phyloP scores from a whole-genome alignment of 2,888 invertebrate genomes.

The Odiellus spinosus region DNA sequence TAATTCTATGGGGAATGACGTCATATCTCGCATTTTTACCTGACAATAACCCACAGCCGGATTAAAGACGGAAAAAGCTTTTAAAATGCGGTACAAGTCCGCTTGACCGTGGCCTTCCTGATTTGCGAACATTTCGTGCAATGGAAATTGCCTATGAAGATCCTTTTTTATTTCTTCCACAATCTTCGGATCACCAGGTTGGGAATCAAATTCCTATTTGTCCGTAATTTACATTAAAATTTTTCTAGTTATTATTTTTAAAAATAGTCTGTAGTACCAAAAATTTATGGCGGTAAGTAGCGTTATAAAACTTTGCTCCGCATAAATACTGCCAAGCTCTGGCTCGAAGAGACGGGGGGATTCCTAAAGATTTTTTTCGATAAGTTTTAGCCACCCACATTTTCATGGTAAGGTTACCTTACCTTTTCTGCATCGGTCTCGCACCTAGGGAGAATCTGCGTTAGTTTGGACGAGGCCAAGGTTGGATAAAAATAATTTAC shows the following conservation, averaged over 20 bases:
- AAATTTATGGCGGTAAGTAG: conserved; percentile 43
- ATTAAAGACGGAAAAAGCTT: conserved; percentile 86
- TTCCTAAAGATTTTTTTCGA: too few relatives aligned
- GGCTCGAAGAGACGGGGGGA: conserved; percentile 82
- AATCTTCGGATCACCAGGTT: conserved; percentile 67
- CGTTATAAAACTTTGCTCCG: conserved; percentile 60
- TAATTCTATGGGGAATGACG: too few relatives aligned
- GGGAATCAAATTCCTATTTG: conserved; percentile 29
- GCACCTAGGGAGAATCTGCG: too few relatives aligned
- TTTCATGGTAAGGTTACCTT: too few relatives aligned
- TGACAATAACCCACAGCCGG: conserved; percentile 43
- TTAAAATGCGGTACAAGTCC: conserved; percentile 76
- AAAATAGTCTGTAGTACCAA: too few relatives aligned
- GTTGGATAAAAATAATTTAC: too few relatives aligned
- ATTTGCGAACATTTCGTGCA: conserved; percentile 77
- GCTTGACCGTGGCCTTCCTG: conserved; percentile 43
- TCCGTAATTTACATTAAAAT: neutral
- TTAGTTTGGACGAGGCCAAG: too few relatives aligned
- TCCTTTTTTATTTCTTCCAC: conserved; percentile 92
- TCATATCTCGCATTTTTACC: too few relatives aligned
- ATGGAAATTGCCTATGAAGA: conserved; percentile 87
- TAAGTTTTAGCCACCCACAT: too few relatives aligned
- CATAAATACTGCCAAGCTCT: conserved; percentile 91
- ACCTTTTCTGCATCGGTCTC: conserved; percentile 89
- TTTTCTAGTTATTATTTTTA: too few relatives aligned